Evolutionary conservation across 2,797 vertebrate species (phyloP).

Genomic region (Calcarius lapponicus): DNA sequence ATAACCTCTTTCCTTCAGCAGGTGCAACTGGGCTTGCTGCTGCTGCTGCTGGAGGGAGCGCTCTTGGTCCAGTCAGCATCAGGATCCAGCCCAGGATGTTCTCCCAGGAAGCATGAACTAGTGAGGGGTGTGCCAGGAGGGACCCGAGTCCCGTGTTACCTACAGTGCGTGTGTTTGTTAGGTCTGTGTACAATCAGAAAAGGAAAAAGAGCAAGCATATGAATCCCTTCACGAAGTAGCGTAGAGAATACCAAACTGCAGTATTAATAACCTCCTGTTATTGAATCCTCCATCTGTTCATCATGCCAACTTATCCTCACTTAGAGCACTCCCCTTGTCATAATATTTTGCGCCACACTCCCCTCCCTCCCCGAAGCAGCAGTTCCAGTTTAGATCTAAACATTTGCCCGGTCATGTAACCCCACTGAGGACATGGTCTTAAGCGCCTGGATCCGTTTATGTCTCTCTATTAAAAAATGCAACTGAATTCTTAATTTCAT

Average conservation of each 20-base stretch:
- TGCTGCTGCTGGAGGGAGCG: background rate
- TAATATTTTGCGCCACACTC: constrained; percentile 70
- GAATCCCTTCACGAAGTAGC: constrained; percentile 59
- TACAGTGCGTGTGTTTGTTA: background rate
- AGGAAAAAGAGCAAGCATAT: constrained; percentile 72
- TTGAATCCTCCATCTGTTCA: constrained; percentile 73
- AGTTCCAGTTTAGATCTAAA: constrained; percentile 59
- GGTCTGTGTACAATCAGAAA: constrained; percentile 18
- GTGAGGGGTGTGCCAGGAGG: background rate
- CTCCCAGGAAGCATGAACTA: background rate
- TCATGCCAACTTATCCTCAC: constrained; percentile 71
- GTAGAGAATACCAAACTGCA: constrained; percentile 70
- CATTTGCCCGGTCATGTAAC: constrained; percentile 53
- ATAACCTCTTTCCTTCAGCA: constrained; percentile 22
- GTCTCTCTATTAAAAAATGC: background rate
- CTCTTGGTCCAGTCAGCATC: background rate
- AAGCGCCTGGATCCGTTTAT: background rate
- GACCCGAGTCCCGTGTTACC: background rate
- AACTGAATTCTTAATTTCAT: background rate
- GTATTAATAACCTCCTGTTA: constrained; percentile 75
- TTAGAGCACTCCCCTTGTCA: constrained; percentile 73
- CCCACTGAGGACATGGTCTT: constrained; percentile 7
- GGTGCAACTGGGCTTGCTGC: background rate
- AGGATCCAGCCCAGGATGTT: background rate
- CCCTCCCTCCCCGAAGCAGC: constrained; percentile 57